Conservation (phyloP, 1,140 invertebrate genomes). For the Drosophila pectinifera region DNA sequence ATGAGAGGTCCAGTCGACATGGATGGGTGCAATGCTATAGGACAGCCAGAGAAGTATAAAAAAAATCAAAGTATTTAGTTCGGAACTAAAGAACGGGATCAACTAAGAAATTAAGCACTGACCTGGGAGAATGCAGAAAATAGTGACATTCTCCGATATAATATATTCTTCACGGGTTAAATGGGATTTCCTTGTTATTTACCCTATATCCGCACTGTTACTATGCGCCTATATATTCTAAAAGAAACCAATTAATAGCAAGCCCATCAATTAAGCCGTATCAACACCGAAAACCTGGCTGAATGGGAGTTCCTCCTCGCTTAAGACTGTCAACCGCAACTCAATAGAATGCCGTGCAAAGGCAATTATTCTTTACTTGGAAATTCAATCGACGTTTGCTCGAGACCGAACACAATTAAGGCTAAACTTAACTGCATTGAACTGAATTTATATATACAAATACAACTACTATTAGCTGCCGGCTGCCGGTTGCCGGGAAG, state of each 20-base stretch:
- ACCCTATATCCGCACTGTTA: background rate
- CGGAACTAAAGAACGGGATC: background rate
- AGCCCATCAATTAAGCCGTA: slow-evolving; percentile 11
- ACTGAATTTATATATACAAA: slow-evolving; percentile 40
- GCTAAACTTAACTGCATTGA: slow-evolving; percentile 23
- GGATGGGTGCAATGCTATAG: background rate
- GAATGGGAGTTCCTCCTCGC: background rate
- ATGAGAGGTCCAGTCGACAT: no score
- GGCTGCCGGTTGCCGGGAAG: background rate
- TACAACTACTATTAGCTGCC: slow-evolving; percentile 26
- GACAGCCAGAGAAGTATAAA: slow-evolving; percentile 38
- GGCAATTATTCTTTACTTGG: slow-evolving; percentile 17
- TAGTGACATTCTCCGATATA: background rate
- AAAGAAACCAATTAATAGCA: background rate
- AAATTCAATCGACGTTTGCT: slow-evolving; percentile 27
- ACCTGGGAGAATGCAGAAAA: no score
- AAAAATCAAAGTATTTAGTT: background rate
- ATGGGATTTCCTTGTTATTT: background rate
- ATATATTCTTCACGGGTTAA: no score
- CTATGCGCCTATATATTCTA: background rate
- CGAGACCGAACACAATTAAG: background rate
- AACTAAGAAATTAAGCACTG: background rate
- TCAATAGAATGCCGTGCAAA: slow-evolving; percentile 6
- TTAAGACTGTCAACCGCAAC: slow-evolving; percentile 12
- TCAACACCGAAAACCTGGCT: background rate